These are phyloP conservation scores for Girardinichthys multiradiatus DNA, from an alignment of 2,113 vertebrate species.

Conservation along the genomic window DNA sequence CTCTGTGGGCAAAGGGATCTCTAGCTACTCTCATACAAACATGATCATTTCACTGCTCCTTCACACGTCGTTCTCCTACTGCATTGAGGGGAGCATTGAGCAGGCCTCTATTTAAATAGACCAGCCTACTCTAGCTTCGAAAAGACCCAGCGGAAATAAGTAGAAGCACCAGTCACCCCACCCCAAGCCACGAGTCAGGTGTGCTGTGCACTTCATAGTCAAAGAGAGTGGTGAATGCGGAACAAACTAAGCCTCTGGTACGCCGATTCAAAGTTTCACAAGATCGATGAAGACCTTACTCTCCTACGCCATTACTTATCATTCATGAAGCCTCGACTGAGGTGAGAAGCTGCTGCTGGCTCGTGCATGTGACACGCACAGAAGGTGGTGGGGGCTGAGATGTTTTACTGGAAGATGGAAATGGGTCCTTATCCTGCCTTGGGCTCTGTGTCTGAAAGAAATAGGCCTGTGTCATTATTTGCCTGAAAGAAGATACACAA, in stretches of 20 bases:
- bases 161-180: slow-evolving; percentile 37
- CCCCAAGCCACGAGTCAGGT: slow-evolving; percentile 63
- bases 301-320: slow-evolving; percentile 58
- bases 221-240: slow-evolving; percentile 60
- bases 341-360: slow-evolving; percentile 42
- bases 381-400: slow-evolving; percentile 35
- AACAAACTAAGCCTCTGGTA: slow-evolving; percentile 68
- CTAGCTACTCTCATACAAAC: slow-evolving; percentile 9
- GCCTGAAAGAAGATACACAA: too few species aligned
- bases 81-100: slow-evolving; percentile 33
- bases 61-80: slow-evolving; percentile 24
- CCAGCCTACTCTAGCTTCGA: slow-evolving; percentile 41
- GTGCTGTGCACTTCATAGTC: slow-evolving; percentile 71
- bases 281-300: slow-evolving; percentile 68
- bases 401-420: too few species aligned
- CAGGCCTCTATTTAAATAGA: slow-evolving; percentile 55
- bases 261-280: slow-evolving; percentile 54
- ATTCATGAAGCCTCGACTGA: slow-evolving; percentile 48
- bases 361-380: slow-evolving; percentile 14
- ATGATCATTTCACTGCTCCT: slow-evolving; percentile 8
- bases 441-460: slow-evolving; percentile 51
- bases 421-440: too few species aligned
- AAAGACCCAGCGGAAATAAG: slow-evolving; percentile 57
- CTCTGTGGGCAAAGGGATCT: slow-evolving; percentile 5
- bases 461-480: too few species aligned